These are phyloP conservation scores for Bos indicus DNA, from an alignment of 2,113 vertebrate genomes.

Conservation along the genomic window DNA sequence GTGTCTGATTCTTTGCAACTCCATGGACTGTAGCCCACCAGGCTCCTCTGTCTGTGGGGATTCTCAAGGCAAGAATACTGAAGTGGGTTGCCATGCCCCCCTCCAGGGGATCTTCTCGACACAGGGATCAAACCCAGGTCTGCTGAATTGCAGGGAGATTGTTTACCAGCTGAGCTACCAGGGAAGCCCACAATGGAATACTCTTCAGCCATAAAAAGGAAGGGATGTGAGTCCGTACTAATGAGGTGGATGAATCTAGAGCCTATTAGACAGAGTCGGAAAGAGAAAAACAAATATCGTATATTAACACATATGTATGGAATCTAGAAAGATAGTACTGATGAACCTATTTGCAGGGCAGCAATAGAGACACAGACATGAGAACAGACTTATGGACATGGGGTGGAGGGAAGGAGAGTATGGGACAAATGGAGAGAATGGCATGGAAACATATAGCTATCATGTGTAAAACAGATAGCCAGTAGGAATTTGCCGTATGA, in stretches of 20 bases:
- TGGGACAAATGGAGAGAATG: not conserved
- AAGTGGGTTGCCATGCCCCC: not conserved
- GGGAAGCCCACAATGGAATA: not conserved
- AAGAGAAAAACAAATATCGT: not conserved
- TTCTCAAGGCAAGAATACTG: not conserved
- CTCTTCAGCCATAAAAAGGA: not conserved
- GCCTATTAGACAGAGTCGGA: not conserved
- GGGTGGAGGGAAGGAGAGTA: not conserved
- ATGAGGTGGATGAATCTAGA: not conserved
- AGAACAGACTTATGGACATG: not conserved
- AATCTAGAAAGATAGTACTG: not conserved
- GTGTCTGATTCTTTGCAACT: not conserved
- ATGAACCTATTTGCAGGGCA: not conserved
- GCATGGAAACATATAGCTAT: not conserved
- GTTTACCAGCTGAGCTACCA: not conserved
- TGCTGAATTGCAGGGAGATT: not conserved
- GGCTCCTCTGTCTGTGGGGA: not conserved
- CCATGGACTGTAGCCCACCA: not conserved
- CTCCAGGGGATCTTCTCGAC: not conserved
- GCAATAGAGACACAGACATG: not conserved
- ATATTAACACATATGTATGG: not conserved
- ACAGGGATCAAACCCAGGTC: not conserved
- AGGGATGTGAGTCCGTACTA: not conserved
- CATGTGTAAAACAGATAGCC: not conserved
- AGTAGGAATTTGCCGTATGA: not conserved